These are phyloP conservation scores for Naso thynnoides DNA, from an alignment of 2,797 vertebrate genomes.

Conservation along the genomic window DNA sequence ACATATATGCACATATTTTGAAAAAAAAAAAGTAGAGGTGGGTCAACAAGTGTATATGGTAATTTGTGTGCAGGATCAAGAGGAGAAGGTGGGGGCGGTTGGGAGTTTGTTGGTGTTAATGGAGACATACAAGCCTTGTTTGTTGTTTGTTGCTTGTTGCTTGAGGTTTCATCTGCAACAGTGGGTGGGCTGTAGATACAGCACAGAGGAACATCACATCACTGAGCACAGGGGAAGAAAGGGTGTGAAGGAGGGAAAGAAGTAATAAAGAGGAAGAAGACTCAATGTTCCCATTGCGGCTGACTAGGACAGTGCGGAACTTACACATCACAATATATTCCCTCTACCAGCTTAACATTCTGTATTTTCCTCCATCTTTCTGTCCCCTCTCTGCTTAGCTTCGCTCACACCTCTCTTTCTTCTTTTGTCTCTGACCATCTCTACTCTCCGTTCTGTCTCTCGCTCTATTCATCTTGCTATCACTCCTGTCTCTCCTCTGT, in stretches of 20 bases:
- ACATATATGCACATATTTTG: too few relatives aligned
- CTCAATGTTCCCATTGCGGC: constrained; percentile 28
- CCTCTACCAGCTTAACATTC: constrained; percentile 16
- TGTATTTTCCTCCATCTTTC: constrained; percentile 27
- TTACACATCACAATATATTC: constrained; percentile 29
- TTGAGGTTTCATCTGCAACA: constrained; percentile 32
- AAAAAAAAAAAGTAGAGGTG: not conserved
- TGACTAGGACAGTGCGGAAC: constrained; percentile 6
- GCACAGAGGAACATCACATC: constrained; percentile 34
- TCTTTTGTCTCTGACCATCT: constrained; percentile 21
- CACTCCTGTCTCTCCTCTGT: constrained; percentile 24
- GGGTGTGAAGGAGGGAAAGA: constrained; percentile 17
- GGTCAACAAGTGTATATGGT: not conserved
- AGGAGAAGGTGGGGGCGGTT: not conserved
- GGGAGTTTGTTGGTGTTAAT: constrained; percentile 12
- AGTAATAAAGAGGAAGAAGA: constrained; percentile 35
- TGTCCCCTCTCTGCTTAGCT: constrained; percentile 22
- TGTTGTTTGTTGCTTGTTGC: constrained; percentile 40
- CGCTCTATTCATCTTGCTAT: constrained; percentile 41
- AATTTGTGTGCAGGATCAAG: constrained; percentile 16
- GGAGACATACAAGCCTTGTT: constrained; percentile 29
- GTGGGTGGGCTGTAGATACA: constrained; percentile 44
- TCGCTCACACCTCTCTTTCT: constrained; percentile 8
- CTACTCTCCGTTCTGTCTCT: constrained; percentile 28
- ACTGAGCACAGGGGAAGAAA: constrained; percentile 6